These are phyloP conservation scores for Troides helena DNA, from an alignment of 2,888 invertebrate genomes.

Conservation along the genomic window DNA sequence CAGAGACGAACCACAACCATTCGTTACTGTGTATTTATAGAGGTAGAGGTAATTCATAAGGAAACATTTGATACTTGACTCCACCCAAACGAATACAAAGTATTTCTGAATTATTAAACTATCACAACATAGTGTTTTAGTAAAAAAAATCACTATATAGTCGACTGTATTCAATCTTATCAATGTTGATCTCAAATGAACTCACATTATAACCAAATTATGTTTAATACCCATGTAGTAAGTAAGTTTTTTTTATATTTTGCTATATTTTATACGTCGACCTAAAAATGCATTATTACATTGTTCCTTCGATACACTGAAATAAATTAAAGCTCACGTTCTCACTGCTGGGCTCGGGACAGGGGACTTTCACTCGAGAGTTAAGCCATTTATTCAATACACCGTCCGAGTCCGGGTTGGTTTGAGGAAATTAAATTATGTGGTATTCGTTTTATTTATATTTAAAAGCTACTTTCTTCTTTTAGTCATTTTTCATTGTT, in stretches of 20 bases:
- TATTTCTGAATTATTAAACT: neutral
- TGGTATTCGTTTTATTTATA: neutral
- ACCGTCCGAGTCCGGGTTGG: no score
- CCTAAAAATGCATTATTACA: neutral
- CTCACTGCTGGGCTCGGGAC: no score
- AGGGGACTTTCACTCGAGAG: no score
- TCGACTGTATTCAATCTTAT: constrained; percentile 5
- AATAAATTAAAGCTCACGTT: no score
- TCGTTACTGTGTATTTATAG: no score
- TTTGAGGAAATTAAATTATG: neutral
- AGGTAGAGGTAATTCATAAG: neutral
- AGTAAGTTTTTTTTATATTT: neutral
- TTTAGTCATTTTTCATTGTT: neutral
- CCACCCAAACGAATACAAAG: neutral
- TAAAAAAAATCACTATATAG: neutral
- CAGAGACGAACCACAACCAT: no score
- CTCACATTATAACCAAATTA: constrained; percentile 13
- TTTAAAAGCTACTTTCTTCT: neutral
- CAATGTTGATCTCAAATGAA: constrained; percentile 26
- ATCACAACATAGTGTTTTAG: neutral
- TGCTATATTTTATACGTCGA: neutral
- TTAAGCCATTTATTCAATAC: no score
- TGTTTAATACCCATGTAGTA: constrained; percentile 4
- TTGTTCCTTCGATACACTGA: neutral
- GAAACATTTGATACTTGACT: neutral